Evolutionary conservation across 1,140 invertebrate species (phyloP), one percentile per base, ranked within the genome.

Genomic region (Ceratina japonica): DNA sequence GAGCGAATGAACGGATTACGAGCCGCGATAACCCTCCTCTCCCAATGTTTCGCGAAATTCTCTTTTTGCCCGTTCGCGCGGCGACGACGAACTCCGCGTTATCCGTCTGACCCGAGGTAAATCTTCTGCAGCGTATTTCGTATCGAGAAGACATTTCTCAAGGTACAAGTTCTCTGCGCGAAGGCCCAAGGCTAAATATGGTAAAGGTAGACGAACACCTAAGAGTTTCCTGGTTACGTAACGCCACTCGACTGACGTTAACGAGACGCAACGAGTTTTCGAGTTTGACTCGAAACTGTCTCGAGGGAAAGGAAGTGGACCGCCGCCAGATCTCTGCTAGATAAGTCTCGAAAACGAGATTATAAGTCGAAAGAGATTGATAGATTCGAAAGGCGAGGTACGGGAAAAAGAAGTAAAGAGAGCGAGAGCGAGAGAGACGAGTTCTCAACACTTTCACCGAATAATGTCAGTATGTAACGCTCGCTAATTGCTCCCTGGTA

Each of bases 391-490:
- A n/a, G 54, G 8, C 58, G 62, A 73, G 52, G 54, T 52, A 63
- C 20, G 31, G 18, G 2, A 16, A 65, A 54, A 44, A 54, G 65
- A 49, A 51, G 65, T 58, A 7, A 16, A 63, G 61, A n/a, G 12
- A 18, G 4, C 8, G 5, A 70, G 59, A 79, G 18, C 79, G 52
- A 77, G 22, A 51, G 27, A 49, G 37, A 66, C 62, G 70, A 68
- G 66, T 86, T 87, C 84, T 81, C 84, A 82, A 87, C 78, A 86
- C 87, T 88, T 88, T 88, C 87, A 83, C 86, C 81, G 69, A 88
- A 87, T 83, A 83, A 84, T 3, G 61, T 63, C 69, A 77, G 52
- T 77, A 68, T 72, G 79, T 83, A 85, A 85, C 85, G 68, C 54
- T 54, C 62, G 66, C 71, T 86, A 82, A 87, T 85, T 84, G 79